Base-by-base conservation (phyloP, 2,113 vertebrate genomes). In the Chaenogobius annularis region DNA sequence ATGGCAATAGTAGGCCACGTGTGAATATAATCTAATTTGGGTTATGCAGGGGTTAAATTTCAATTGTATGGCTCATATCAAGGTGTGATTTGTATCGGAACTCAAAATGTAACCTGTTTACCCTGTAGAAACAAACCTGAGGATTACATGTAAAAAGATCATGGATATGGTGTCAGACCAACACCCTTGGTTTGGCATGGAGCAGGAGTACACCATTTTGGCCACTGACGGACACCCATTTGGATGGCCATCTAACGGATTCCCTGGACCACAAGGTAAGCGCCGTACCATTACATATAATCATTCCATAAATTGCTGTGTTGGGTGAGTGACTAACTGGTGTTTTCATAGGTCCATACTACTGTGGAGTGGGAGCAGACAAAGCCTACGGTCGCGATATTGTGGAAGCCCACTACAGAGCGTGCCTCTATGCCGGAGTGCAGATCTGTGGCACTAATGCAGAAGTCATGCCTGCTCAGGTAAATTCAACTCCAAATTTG, bases 381-480 rank as follows among this genome's bases (percentile, higher is more conserved):
- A 98, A 94, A 83, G 97, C 96, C 72, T 99, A 98, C 0, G 97
- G 97, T 44, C 93, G 97, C 76, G 98, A 98, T 31, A 91, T 99
- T 0, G 97, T 99, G 31, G 97, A 99, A 84, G 96, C 97, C 10
- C 97, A 99, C 87, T 99, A 99, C 82, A 93, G 95, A 78, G 98
- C 97, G 0, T 99, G 98, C 79, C 90, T 99, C 11, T 99, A 99
- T 4, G 96, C 98, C 0, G 98, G 97, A 0, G 95, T 99, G 76
- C 90, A 95, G 79, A 96, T 99, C 1, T 96, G 93, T 54, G 98
- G 98, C 74, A 99, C 96, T 10, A 99, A 99, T n/a, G 97, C 98
- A 5, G 97, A 99, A 93, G 97, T 96, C 84, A 99, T 99, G 98
- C 97, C 97, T 52, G 95, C 98, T 74, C 98, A 99, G 97, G 98